These are phyloP conservation scores for Frieseomelitta varia DNA, from an alignment of 1,140 invertebrate genomes.

Conservation along the genomic window DNA sequence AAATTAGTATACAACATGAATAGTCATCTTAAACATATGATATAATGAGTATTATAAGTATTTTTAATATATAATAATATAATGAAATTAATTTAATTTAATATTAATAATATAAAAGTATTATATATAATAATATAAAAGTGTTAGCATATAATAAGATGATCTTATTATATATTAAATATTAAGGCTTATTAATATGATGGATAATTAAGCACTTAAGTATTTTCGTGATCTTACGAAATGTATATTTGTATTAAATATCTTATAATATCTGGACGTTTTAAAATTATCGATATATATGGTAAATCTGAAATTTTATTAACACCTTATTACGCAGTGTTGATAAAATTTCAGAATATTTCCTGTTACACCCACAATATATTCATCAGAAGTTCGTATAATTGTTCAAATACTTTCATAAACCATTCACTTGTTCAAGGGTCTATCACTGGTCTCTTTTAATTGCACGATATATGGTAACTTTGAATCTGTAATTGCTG, in stretches of 20 bases:
- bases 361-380: not conserved
- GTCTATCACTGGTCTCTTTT: constrained; percentile 9
- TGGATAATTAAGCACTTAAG: not conserved
- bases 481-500: constrained; percentile 34
- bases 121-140: too few species aligned
- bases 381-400: not conserved
- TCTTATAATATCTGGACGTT: not conserved
- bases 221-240: not conserved
- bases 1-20: not conserved
- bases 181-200: not conserved
- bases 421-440: not conserved
- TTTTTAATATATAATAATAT: too few species aligned
- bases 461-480: constrained; percentile 24
- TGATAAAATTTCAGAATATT: too few species aligned
- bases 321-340: too few species aligned
- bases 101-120: too few species aligned
- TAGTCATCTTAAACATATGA: not conserved
- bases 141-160: too few species aligned
- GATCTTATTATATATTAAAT: not conserved
- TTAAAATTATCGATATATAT: not conserved
- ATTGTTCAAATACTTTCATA: not conserved
- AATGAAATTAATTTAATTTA: too few species aligned
- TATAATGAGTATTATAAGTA: too few species aligned
- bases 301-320: too few species aligned
- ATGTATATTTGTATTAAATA: not conserved